Conservation (phyloP, 2,113 vertebrate species). For the Toxotes jaculatrix region DNA sequence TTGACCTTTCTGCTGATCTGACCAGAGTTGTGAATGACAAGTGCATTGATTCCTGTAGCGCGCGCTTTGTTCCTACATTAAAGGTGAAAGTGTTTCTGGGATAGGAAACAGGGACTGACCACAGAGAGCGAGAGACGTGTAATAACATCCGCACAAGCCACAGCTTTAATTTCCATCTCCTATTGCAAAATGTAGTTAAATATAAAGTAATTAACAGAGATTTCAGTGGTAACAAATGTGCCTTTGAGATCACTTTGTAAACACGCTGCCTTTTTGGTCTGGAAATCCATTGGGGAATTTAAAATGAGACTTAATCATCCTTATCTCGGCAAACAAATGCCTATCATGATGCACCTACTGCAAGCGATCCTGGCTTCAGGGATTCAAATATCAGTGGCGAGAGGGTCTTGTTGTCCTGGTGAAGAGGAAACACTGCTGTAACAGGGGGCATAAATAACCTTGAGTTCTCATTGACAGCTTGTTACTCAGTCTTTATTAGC, state of each 20-base stretch:
- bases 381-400: constrained; percentile 38
- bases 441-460: constrained; percentile 67
- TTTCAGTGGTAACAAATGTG: background rate
- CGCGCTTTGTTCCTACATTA: constrained; percentile 62
- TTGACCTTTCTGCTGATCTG: constrained; percentile 77
- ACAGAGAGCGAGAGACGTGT: constrained; percentile 9
- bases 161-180: background rate
- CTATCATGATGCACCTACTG: constrained; percentile 19
- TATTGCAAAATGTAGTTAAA: background rate
- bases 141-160: background rate
- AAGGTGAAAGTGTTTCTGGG: constrained; percentile 46
- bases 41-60: constrained; percentile 65
- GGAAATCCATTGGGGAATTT: background rate
- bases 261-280: background rate
- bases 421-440: constrained; percentile 42
- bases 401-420: constrained; percentile 37
- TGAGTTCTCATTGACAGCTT: constrained; percentile 68
- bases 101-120: constrained; percentile 7
- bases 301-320: constrained; percentile 33
- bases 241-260: background rate
- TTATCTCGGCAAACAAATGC: constrained; percentile 43
- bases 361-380: background rate
- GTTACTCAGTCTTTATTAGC: constrained; percentile 76
- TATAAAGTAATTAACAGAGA: background rate
- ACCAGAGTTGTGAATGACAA: constrained; percentile 77